phyloP scores from a whole-genome alignment of 1,140 invertebrate genomes.

The Bombus soroeensis region DNA sequence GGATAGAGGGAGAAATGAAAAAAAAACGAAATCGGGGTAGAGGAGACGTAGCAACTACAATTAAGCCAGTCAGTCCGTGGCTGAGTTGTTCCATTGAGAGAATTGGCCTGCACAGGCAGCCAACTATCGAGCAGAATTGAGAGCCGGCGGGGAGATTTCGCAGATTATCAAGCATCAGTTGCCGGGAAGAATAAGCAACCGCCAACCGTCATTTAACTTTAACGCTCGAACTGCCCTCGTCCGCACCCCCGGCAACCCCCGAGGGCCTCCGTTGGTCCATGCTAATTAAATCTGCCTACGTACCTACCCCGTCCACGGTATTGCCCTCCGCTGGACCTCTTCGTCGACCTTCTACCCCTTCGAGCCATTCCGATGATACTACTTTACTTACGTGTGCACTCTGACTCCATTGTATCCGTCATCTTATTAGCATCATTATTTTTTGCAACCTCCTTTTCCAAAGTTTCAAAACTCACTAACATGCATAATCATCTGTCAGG shows the following conservation, averaged over 20 bases:
- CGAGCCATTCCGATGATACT: conserved; percentile 45
- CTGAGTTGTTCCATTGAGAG: conserved; percentile 82
- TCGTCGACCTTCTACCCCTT: conserved; percentile 45
- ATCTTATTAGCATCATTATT: conserved; percentile 20
- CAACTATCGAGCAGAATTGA: conserved; percentile 78
- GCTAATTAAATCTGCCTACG: conserved; percentile 83
- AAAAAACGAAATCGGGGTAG: conserved; percentile 42
- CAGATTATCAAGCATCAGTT: conserved; percentile 83
- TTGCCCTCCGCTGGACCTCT: conserved; percentile 53
- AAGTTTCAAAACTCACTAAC: background rate
- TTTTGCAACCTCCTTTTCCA: background rate
- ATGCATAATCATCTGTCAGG: background rate
- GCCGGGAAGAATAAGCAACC: conserved; percentile 83
- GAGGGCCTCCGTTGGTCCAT: conserved; percentile 78
- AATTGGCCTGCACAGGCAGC: conserved; percentile 80
- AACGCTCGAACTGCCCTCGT: conserved; percentile 81
- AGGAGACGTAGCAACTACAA: conserved; percentile 74
- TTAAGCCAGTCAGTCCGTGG: conserved; percentile 79
- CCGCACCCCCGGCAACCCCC: conserved; percentile 74
- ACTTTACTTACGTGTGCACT: conserved; percentile 53
- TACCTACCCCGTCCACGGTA: conserved; percentile 64
- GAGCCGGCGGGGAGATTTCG: conserved; percentile 75
- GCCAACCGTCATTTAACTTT: conserved; percentile 84
- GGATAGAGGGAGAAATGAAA: conserved; percentile 12
- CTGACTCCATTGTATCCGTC: conserved; percentile 11